These are phyloP conservation scores for Trichopoda pennipes DNA, from an alignment of 2,888 invertebrate genomes.

Conservation along the genomic window DNA sequence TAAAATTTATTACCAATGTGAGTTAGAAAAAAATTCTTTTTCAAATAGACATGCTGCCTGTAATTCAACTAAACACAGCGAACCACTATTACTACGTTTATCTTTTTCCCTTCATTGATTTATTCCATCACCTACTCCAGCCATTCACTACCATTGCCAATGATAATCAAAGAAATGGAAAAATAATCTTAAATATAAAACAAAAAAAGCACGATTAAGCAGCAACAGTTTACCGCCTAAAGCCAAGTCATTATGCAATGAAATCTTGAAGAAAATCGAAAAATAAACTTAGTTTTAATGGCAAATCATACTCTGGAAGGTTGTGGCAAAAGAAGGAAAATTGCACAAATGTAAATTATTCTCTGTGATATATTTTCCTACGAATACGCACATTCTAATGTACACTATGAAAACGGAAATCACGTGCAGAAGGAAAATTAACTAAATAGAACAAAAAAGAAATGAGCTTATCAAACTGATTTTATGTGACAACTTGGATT, in stretches of 20 bases:
- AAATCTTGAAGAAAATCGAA: constrained; percentile 9
- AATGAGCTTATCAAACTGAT: constrained; percentile 33
- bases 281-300: not conserved
- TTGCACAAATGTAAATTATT: not conserved
- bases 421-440: constrained; percentile 3
- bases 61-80: constrained; percentile 4
- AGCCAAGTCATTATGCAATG: constrained; percentile 48
- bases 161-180: constrained; percentile 10
- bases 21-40: constrained; percentile 5
- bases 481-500: constrained; percentile 43
- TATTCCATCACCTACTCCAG: not conserved
- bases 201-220: constrained; percentile 31
- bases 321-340: constrained; percentile 18
- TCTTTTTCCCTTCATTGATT: constrained; percentile 39
- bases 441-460: constrained; percentile 25
- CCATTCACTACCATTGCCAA: constrained; percentile 27
- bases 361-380: not conserved
- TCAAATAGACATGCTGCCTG: not conserved
- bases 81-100: constrained; percentile 46
- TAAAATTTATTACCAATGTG: constrained; percentile 7
- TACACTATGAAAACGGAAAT: constrained; percentile 8
- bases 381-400: constrained; percentile 1
- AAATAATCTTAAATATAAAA: constrained; percentile 22
- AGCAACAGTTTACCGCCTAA: constrained; percentile 65
- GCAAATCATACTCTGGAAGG: not conserved